Percentiles rank a stretch among this genome's conserved stretches.
phyloP scores from a whole-genome alignment of 2,113 vertebrate species.

The Dasypus novemcinctus region DNA sequence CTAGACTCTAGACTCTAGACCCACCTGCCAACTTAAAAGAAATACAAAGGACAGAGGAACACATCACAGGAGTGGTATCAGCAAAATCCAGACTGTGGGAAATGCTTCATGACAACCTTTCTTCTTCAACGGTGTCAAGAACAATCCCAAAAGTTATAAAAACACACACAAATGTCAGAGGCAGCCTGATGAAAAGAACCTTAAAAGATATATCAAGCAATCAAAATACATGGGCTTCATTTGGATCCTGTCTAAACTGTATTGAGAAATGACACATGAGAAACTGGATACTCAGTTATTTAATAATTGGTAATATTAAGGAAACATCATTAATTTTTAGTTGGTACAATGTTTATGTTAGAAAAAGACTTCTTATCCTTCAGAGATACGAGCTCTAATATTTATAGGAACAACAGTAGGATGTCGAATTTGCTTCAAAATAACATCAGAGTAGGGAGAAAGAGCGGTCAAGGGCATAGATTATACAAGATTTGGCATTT shows the following conservation, averaged over 20 bases:
- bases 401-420: background rate
- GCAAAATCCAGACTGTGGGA: background rate
- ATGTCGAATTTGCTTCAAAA: background rate
- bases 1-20: background rate
- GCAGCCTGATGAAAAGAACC: background rate
- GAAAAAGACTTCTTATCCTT: background rate
- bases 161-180: background rate
- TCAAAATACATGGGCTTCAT: background rate
- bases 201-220: background rate
- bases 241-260: background rate
- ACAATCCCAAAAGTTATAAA: background rate
- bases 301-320: background rate
- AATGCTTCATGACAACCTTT: background rate
- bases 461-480: background rate
- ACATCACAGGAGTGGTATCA: background rate
- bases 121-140: background rate
- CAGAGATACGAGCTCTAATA: background rate
- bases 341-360: background rate
- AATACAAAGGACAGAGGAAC: background rate
- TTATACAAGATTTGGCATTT: background rate
- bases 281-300: background rate
- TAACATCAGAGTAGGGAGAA: background rate
- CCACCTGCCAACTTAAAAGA: background rate
- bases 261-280: background rate
- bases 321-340: background rate